Percentiles rank a stretch among this genome's conserved stretches.
Conservation (phyloP, 2,888 invertebrate genomes). For the Latrodectus elegans region DNA sequence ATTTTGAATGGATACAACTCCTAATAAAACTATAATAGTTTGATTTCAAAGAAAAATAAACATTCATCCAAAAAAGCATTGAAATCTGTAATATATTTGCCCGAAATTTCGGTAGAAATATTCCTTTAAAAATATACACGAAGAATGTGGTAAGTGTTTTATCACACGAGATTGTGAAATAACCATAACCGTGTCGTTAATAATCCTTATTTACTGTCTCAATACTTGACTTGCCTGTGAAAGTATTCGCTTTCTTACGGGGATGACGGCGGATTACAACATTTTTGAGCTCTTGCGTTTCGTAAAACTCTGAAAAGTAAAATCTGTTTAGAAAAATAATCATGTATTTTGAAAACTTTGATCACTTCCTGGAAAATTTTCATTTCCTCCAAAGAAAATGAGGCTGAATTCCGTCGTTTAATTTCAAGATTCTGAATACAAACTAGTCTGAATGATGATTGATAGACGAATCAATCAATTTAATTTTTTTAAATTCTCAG, state of each 20-base stretch:
- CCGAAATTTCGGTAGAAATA: neutral
- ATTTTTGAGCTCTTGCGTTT: neutral
- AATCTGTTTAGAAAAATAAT: neutral
- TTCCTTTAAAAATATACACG: neutral
- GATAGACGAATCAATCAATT: too few relatives aligned
- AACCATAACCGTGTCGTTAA: slow-evolving; percentile 9
- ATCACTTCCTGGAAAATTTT: neutral
- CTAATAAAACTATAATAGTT: neutral
- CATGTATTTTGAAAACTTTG: neutral
- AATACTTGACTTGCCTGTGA: slow-evolving; percentile 1
- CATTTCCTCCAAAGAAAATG: too few relatives aligned
- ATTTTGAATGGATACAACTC: too few relatives aligned
- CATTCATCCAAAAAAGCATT: neutral
- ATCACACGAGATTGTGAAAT: neutral
- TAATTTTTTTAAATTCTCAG: too few relatives aligned
- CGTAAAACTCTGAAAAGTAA: neutral
- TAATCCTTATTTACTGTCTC: slow-evolving; percentile 29
- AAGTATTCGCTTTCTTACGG: neutral
- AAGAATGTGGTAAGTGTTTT: neutral
- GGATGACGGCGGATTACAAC: neutral
- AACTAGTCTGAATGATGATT: too few relatives aligned
- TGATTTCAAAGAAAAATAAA: neutral
- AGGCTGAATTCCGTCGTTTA: too few relatives aligned
- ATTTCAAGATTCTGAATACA: too few relatives aligned
- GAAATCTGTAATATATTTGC: neutral